Evolutionary conservation across 2,113 vertebrate species (phyloP).

Genomic region (Vanacampus margaritifer): DNA sequence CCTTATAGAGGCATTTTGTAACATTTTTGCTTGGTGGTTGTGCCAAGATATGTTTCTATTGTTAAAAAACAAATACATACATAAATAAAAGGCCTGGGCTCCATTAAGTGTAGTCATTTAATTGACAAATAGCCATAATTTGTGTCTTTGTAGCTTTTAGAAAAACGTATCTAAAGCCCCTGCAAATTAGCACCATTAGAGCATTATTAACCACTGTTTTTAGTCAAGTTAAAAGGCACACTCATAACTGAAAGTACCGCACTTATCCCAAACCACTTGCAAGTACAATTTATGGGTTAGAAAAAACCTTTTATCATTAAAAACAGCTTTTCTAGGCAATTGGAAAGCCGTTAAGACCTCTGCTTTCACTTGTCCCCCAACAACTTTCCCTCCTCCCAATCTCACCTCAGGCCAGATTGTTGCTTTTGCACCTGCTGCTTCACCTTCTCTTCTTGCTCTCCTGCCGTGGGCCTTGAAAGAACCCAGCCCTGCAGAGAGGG

Average conservation of each 20-base stretch:
- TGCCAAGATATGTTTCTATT: no score
- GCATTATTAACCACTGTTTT: neutral
- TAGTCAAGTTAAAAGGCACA: neutral
- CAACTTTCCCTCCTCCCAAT: constrained; percentile 7
- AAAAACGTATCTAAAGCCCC: no score
- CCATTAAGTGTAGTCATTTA: no score
- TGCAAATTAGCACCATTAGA: no score
- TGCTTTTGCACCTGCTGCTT: constrained; percentile 56
- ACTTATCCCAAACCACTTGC: neutral
- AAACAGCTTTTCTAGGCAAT: neutral
- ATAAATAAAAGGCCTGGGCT: no score
- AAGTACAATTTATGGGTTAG: neutral
- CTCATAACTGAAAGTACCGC: neutral
- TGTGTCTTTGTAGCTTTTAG: no score
- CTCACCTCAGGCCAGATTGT: constrained; percentile 45
- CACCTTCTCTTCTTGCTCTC: constrained; percentile 49
- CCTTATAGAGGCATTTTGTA: no score
- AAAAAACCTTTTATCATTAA: neutral
- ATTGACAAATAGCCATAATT: no score
- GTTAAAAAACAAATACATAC: no score
- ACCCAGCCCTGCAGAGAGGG: constrained; percentile 19
- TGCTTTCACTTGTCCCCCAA: constrained; percentile 28
- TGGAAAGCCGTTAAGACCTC: constrained; percentile 10
- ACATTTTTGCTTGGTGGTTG: no score
- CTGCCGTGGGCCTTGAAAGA: constrained; percentile 32